These are phyloP conservation scores for Opisthograptis luteolata DNA, from an alignment of 2,888 invertebrate species.

Conservation along the genomic window DNA sequence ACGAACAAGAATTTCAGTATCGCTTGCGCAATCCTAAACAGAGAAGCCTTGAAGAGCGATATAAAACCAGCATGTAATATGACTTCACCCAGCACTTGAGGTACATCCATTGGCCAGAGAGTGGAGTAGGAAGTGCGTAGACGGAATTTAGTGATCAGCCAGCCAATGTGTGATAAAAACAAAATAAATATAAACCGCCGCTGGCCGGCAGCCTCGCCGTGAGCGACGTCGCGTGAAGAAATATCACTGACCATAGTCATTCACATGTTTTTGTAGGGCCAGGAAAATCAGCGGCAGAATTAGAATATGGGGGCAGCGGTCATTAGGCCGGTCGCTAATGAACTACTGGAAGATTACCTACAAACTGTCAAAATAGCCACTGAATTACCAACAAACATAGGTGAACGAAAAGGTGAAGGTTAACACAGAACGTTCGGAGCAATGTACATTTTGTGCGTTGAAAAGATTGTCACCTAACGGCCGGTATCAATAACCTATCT, in stretches of 20 bases:
- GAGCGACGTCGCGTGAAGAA: slow-evolving; percentile 26
- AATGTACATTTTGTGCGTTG: not conserved
- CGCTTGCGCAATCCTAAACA: slow-evolving; percentile 14
- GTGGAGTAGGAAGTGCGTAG: slow-evolving; percentile 60
- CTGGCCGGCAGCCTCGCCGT: slow-evolving; percentile 38
- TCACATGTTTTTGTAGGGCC: slow-evolving; percentile 12
- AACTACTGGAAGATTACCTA: not conserved
- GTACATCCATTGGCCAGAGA: slow-evolving; percentile 19
- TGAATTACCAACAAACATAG: too few relatives aligned
- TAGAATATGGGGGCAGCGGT: slow-evolving; percentile 4
- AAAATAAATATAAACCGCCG: slow-evolving; percentile 62
- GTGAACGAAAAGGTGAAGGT: too few relatives aligned
- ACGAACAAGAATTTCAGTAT: slow-evolving; percentile 1
- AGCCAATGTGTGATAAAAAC: slow-evolving; percentile 60
- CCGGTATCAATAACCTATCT: too few relatives aligned
- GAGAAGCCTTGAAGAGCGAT: slow-evolving; percentile 14
- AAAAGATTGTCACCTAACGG: not conserved
- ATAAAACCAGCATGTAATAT: slow-evolving; percentile 19
- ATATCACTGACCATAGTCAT: slow-evolving; percentile 35
- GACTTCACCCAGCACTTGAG: slow-evolving; percentile 32
- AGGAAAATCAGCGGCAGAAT: slow-evolving; percentile 4
- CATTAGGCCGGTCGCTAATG: slow-evolving; percentile 10
- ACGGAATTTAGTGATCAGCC: slow-evolving; percentile 47
- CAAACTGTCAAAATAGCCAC: too few relatives aligned
- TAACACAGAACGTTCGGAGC: too few relatives aligned